Percentiles rank a stretch among this genome's conserved stretches.
phyloP scores from a whole-genome alignment of 2,888 invertebrate genomes.

The Seira ritae region DNA sequence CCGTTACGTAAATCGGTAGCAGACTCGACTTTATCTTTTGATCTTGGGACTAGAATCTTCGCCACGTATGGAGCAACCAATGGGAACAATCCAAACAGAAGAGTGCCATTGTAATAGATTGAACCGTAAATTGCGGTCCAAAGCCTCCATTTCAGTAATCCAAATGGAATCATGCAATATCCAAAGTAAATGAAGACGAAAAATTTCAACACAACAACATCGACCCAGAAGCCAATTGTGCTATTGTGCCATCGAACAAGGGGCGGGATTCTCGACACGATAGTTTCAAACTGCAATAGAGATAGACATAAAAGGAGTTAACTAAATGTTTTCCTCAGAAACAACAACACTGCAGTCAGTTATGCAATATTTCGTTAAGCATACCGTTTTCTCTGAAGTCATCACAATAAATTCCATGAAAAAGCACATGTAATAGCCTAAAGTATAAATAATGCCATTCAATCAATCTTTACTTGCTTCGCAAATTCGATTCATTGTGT shows the following conservation, averaged over 20 bases:
- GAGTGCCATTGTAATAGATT: constrained; percentile 83
- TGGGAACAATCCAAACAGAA: constrained; percentile 83
- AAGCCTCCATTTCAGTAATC: constrained; percentile 82
- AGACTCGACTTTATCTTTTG: not conserved
- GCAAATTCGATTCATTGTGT: not conserved
- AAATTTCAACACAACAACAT: constrained; percentile 79
- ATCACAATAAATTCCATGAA: constrained; percentile 93
- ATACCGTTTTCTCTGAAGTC: constrained; percentile 89
- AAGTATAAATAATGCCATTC: not conserved
- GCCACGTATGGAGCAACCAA: constrained; percentile 77
- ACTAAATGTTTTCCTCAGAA: not conserved
- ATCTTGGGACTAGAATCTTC: constrained; percentile 70
- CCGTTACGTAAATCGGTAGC: constrained; percentile 25
- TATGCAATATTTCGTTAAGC: constrained; percentile 72
- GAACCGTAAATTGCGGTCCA: constrained; percentile 82
- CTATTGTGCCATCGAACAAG: constrained; percentile 76
- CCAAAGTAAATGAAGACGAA: constrained; percentile 91
- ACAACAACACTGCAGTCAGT: not conserved
- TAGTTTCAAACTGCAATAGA: constrained; percentile 78
- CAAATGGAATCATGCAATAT: constrained; percentile 87
- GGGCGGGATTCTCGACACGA: constrained; percentile 78
- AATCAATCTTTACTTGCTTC: not conserved
- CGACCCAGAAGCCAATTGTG: constrained; percentile 69
- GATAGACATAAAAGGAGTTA: not conserved
- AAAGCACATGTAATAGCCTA: constrained; percentile 93